Conservation (phyloP, 2,113 vertebrate species). For the Actenoides lindsayi region DNA sequence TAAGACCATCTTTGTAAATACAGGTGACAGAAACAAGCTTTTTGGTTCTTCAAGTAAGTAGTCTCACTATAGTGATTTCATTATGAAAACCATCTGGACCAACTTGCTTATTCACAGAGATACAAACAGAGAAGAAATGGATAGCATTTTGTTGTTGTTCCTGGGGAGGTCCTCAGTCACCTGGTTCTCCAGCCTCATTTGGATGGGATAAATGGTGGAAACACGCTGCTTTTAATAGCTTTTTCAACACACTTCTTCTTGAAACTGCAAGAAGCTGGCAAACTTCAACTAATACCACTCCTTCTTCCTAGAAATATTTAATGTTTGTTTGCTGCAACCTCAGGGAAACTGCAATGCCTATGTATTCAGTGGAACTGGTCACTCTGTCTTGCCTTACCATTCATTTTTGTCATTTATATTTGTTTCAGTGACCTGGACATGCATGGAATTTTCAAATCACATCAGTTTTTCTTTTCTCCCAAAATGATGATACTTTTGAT, state of each 20-base stretch:
- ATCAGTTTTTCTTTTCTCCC: constrained; percentile 61
- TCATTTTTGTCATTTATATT: constrained; percentile 82
- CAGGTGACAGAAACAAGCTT: not conserved
- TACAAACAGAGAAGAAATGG: not conserved
- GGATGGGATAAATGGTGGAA: not conserved
- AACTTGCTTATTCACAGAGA: not conserved
- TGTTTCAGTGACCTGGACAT: constrained; percentile 77
- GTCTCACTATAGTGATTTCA: not conserved
- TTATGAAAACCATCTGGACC: not conserved
- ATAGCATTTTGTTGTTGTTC: not conserved
- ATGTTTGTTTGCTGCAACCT: constrained; percentile 84
- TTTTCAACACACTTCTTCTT: not conserved
- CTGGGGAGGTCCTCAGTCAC: not conserved
- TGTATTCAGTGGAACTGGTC: constrained; percentile 83
- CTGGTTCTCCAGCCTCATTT: not conserved
- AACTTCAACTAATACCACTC: not conserved
- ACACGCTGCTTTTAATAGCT: not conserved
- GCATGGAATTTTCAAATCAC: constrained; percentile 74
- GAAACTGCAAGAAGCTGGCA: not conserved
- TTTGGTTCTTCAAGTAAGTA: not conserved
- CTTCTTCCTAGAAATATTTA: constrained; percentile 34
- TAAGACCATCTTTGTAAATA: not conserved
- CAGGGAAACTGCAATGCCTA: constrained; percentile 80
- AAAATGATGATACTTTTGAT: constrained; percentile 55
- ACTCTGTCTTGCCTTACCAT: constrained; percentile 75